phyloP scores from a whole-genome alignment of 2,113 vertebrate species.

The Noturus placidus region DNA sequence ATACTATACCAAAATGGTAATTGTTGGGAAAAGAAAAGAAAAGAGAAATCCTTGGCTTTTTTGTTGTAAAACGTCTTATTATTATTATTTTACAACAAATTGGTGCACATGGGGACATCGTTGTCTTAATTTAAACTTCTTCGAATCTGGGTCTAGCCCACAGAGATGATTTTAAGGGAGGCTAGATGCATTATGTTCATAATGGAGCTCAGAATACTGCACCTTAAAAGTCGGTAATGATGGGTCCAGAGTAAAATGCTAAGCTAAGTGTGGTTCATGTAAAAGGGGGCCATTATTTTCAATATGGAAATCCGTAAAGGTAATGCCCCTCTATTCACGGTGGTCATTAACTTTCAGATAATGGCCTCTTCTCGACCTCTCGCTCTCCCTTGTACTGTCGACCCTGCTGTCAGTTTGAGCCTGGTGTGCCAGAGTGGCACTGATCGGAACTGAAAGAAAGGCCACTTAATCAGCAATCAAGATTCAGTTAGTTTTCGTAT shows the following conservation, averaged over 20 bases:
- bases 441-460: slow-evolving; percentile 86
- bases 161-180: neutral
- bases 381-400: slow-evolving; percentile 67
- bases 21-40: neutral
- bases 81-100: slow-evolving; percentile 22
- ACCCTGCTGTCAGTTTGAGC: slow-evolving; percentile 80
- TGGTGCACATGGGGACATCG: neutral
- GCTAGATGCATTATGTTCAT: slow-evolving; percentile 15
- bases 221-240: slow-evolving; percentile 42
- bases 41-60: neutral
- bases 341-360: slow-evolving; percentile 65
- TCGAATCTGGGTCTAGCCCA: neutral
- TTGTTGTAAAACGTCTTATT: neutral
- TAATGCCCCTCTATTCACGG: slow-evolving; percentile 70
- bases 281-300: slow-evolving; percentile 45
- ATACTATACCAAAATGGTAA: neutral
- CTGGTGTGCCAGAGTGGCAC: slow-evolving; percentile 83
- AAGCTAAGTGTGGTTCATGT: slow-evolving; percentile 33
- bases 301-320: slow-evolving; percentile 68
- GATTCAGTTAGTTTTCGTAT: slow-evolving; percentile 92
- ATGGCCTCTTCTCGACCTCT: slow-evolving; percentile 77
- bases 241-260: slow-evolving; percentile 37
- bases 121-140: neutral
- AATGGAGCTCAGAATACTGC: slow-evolving; percentile 20
- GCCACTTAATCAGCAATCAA: slow-evolving; percentile 92